phyloP scores from a whole-genome alignment of 2,797 vertebrate species.

The Aldrovandia affinis region DNA sequence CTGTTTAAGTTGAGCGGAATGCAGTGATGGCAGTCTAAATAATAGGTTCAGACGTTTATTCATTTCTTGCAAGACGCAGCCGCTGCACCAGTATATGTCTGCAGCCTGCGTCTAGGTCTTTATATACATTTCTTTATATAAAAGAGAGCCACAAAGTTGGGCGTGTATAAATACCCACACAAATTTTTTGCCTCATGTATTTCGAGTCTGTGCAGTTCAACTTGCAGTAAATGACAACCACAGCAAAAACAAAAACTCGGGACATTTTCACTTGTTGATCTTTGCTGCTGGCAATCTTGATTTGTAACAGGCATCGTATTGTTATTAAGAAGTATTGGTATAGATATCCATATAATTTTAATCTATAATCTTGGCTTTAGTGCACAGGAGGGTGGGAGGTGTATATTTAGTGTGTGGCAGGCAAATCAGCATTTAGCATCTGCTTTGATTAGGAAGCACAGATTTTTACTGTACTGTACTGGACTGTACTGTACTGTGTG shows the following conservation, averaged over 20 bases:
- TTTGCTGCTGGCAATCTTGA: not conserved
- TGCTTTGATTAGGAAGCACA: conserved; percentile 32
- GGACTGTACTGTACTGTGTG: conserved; percentile 31
- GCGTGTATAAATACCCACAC: not conserved
- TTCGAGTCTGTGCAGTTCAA: not conserved
- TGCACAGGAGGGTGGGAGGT: not conserved
- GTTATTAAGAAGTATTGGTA: not conserved
- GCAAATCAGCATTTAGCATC: not conserved
- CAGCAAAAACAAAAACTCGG: no score
- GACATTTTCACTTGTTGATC: no score
- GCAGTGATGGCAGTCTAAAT: not conserved
- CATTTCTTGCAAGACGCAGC: not conserved
- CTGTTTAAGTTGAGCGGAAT: not conserved
- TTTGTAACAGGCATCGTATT: not conserved
- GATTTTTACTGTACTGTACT: conserved; percentile 47
- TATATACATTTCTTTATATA: not conserved
- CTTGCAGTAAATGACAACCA: not conserved
- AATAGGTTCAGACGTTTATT: not conserved
- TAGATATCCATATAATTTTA: not conserved
- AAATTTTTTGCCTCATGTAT: not conserved
- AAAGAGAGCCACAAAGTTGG: not conserved
- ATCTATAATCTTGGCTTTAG: not conserved
- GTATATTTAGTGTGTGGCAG: not conserved
- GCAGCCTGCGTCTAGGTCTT: not conserved
- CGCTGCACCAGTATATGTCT: not conserved